Percentiles rank a stretch among this genome's conserved stretches.
These are phyloP conservation scores for Galeopterus variegatus DNA, from an alignment of 2,113 vertebrate species.

Conservation along the genomic window DNA sequence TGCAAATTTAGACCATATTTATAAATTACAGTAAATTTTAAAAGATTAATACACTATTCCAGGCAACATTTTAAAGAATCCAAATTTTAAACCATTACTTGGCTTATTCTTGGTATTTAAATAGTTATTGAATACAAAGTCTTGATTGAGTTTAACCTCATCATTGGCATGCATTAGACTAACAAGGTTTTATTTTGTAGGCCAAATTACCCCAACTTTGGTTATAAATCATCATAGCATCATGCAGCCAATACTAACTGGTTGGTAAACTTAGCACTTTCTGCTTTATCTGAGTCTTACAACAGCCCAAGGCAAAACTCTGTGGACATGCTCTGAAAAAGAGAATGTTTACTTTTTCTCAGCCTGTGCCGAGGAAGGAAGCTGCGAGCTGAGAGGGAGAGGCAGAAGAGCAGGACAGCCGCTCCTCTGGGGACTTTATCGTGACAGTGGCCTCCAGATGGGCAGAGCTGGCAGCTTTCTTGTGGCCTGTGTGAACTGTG, in stretches of 20 bases:
- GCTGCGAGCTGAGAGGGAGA: background rate
- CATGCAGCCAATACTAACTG: background rate
- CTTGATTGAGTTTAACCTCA: background rate
- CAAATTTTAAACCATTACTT: background rate
- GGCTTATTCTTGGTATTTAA: conserved; percentile 22
- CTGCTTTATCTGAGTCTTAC: background rate
- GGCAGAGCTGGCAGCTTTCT: conserved; percentile 71
- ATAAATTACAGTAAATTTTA: background rate
- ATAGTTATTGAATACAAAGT: background rate
- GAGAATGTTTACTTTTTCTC: background rate
- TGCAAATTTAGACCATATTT: background rate
- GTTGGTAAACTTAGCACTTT: background rate
- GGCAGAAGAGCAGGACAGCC: background rate
- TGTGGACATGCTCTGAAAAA: background rate
- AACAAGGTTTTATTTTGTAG: background rate
- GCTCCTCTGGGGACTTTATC: background rate
- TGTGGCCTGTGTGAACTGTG: conserved; percentile 62
- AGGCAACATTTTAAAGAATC: background rate
- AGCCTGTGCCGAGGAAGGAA: background rate
- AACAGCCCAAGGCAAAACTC: background rate
- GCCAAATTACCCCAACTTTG: background rate
- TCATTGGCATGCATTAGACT: background rate
- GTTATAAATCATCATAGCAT: background rate
- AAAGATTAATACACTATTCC: background rate
- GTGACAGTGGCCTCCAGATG: conserved; percentile 60